Base-by-base conservation (phyloP, 2,113 vertebrate species). In the Petrocephalus zakoni region DNA sequence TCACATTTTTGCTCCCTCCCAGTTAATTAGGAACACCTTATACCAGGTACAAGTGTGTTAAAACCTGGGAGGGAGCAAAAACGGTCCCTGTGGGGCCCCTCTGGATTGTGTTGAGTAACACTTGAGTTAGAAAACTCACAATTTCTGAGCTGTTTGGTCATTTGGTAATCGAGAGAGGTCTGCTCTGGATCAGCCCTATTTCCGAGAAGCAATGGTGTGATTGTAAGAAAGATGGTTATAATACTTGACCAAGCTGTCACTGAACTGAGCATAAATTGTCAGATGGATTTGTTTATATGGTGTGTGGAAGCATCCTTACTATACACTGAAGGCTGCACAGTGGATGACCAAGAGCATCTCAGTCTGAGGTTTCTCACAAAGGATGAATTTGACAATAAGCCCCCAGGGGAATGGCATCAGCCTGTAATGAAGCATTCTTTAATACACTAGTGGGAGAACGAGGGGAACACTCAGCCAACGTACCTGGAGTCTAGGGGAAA, bases 401-500 rank as follows among this genome's bases (percentile, higher is more conserved):
- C 34, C 29, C 72, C 34, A 42, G 29, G 72, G 34, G 34, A 17
- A 17, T 19, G 7, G 72, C 15, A 78, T 78, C 13, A 5, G 13
- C 15, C 72, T 78, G 34, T 78, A 78, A 78, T 17, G 34, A 42
- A 7, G 29, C n/a, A 34, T 42, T 78, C 34, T 75, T 29, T 37
- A 78, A 42, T 42, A 42, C 17, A 1, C 15, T 19, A 17, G 34
- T 42, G 34, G 34, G 72, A 42, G 72, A 42, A 78, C 13, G 34
- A 37, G 15, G 34, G 34, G 11, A 52, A 19, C n/a, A 15, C 29
- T 52, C 25, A 2, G 85, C 25, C 29, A 34, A 89, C 49, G 22
- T 25, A 34, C 52, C 2, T 68, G 52, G 85, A 89, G 68, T 84
- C 89, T 58, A 46, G 72, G 85, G 92, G 92, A 92, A 92, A 89